A percentile compares a stretch with the other conserved stretches of the same genome.
These are phyloP conservation scores for Mergus octosetaceus DNA, from an alignment of 2,797 vertebrate genomes.

Conservation along the genomic window DNA sequence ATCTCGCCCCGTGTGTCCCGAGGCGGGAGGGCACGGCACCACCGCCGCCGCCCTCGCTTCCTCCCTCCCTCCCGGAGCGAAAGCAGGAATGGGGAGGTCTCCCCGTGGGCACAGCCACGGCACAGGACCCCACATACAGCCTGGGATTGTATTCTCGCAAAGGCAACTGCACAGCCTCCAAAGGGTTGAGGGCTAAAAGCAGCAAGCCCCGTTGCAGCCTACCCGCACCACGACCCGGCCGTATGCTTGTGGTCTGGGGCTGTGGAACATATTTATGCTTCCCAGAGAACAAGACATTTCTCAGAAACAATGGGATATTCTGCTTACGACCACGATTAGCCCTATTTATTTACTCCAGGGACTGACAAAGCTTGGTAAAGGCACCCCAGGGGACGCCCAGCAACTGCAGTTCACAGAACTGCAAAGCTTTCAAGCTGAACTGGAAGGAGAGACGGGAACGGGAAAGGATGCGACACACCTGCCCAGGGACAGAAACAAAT, in stretches of 20 bases:
- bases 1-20: not conserved
- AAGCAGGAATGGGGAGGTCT: not conserved
- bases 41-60: not conserved
- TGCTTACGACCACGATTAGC: not conserved
- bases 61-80: accelerated
- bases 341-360: not conserved
- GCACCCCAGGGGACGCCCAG: not conserved
- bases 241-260: not conserved
- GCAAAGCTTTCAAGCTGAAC: not conserved
- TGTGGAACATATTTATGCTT: not conserved
- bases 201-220: not conserved
- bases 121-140: accelerated
- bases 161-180: not conserved
- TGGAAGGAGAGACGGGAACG: not conserved
- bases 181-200: not conserved
- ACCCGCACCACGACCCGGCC: not conserved
- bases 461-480: not conserved
- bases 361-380: not conserved
- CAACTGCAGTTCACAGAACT: not conserved
- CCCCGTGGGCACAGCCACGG: not conserved
- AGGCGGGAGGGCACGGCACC: not conserved
- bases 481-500: not conserved
- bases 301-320: not conserved
- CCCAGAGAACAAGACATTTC: not conserved
- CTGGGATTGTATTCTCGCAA: accelerated